These are phyloP conservation scores for Cynaeus angustus DNA, from an alignment of 2,888 invertebrate genomes.

Conservation along the genomic window DNA sequence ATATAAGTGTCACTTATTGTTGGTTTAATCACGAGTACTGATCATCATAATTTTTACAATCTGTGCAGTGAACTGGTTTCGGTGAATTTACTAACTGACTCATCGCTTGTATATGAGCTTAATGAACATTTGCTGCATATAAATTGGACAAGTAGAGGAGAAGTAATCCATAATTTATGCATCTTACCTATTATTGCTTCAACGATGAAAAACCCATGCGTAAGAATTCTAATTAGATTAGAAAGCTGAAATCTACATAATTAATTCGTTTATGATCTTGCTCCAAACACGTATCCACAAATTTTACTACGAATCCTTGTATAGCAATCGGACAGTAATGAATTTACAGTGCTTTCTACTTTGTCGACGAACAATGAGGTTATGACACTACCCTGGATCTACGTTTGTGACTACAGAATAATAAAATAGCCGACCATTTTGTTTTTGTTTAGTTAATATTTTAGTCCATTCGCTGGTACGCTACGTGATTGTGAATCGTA, in stretches of 20 bases:
- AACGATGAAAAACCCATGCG: conserved; percentile 38
- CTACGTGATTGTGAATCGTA: conserved; percentile 64
- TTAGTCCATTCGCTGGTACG: conserved; percentile 58
- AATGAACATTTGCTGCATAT: conserved; percentile 27
- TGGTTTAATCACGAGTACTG: too few relatives aligned
- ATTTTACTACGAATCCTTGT: conserved; percentile 53
- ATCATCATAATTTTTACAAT: too few relatives aligned
- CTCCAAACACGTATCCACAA: conserved; percentile 48
- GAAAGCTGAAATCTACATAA: conserved; percentile 44
- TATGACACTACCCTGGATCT: conserved; percentile 63
- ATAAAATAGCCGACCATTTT: conserved; percentile 64
- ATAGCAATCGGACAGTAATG: conserved; percentile 53
- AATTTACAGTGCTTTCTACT: conserved; percentile 55
- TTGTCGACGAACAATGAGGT: conserved; percentile 50
- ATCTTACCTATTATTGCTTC: conserved; percentile 19
- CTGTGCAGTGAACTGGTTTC: too few relatives aligned
- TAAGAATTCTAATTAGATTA: conserved; percentile 48
- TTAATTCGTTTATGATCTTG: conserved; percentile 43
- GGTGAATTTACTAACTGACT: background rate
- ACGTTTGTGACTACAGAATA: conserved; percentile 62
- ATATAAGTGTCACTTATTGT: too few relatives aligned
- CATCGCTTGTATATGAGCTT: background rate
- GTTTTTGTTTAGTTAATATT: conserved; percentile 62
- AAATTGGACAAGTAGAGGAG: conserved; percentile 24
- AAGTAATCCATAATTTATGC: conserved; percentile 23